Percentiles rank a stretch among this genome's conserved stretches.
Conservation (phyloP, 2,797 vertebrate species). For the Eutrigla gurnardus region DNA sequence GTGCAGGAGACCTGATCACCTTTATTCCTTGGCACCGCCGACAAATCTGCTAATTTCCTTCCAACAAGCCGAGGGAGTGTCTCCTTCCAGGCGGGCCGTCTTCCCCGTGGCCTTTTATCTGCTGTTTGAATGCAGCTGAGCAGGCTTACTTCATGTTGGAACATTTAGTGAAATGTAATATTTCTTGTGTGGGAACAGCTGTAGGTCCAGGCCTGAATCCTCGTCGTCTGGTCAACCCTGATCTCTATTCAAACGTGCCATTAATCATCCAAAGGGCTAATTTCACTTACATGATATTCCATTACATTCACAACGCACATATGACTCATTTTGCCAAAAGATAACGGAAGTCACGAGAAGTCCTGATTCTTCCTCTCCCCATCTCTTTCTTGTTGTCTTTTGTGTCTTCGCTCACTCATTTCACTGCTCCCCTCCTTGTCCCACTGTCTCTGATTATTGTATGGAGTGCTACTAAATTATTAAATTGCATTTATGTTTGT, state of each 20-base stretch:
- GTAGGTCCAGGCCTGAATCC: conserved; percentile 24
- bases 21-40: conserved; percentile 10
- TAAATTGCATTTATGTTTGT: conserved; percentile 31
- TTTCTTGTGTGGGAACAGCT: conserved; percentile 12
- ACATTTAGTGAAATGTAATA: conserved; percentile 4
- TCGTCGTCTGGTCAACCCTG: conserved; percentile 29
- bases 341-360: conserved; percentile 49
- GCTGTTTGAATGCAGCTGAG: conserved; percentile 3
- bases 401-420: neutral
- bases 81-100: neutral
- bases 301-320: conserved; percentile 70
- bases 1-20: conserved; percentile 14
- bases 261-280: conserved; percentile 78
- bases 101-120: neutral
- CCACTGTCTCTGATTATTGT: conserved; percentile 11
- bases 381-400: neutral
- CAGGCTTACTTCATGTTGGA: conserved; percentile 4
- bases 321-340: conserved; percentile 62
- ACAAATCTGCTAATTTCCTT: conserved; percentile 28
- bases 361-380: conserved; percentile 31
- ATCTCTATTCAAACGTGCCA: conserved; percentile 70
- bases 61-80: neutral
- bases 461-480: conserved; percentile 40
- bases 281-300: conserved; percentile 78
- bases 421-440: neutral